Evolutionary conservation across 2,888 invertebrate species (phyloP), one percentile per base, ranked within the genome.

Genomic region (Pedicia rivosa): DNA sequence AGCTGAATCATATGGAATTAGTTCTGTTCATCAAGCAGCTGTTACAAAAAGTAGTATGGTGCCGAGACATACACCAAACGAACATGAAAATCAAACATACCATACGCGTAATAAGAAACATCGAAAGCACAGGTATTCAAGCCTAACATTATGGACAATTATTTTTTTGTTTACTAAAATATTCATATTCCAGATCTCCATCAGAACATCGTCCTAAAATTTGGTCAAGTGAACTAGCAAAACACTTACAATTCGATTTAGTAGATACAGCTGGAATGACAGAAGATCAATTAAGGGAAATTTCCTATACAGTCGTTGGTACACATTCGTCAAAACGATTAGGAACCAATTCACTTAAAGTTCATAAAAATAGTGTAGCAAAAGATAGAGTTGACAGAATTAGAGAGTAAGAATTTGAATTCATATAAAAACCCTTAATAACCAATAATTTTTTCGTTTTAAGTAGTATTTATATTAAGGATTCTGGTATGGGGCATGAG

Each of bases 191-290:
- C 19, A 63, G 80, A 50, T 81, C 81, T 13, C 74, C 78, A 26
- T 78, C 78, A 13, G 79, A 78, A 33, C 71, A 70, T 28, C 72
- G 74, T 38, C 62, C 64, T 43, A 79, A 79, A 56, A 70, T 75
- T 48, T 77, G 78, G 70, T 65, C 82, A 4, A 76, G 68, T 44
- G 84, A 84, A 57, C 57, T 86, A 44, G 81, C 81, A 52, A 81
- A 84, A 54, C 87, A 90, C 56, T 66, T 90, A 50, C 86, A 88
- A 57, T 90, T 83, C 59, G 79, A 82, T 53, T 67, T 88, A 52
- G 78, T 90, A 38, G 88, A 88, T 49, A 88, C 90, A 1, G 70
- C 78, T 15, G 88, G 88, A 40, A 87, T 91, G 84, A 79, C 78
- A 35, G 86, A 84, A 52, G 78, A 78, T 46, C 86, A 87, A 54